Conservation (phyloP, 2,888 invertebrate genomes). For the Syrista parreyssii region DNA sequence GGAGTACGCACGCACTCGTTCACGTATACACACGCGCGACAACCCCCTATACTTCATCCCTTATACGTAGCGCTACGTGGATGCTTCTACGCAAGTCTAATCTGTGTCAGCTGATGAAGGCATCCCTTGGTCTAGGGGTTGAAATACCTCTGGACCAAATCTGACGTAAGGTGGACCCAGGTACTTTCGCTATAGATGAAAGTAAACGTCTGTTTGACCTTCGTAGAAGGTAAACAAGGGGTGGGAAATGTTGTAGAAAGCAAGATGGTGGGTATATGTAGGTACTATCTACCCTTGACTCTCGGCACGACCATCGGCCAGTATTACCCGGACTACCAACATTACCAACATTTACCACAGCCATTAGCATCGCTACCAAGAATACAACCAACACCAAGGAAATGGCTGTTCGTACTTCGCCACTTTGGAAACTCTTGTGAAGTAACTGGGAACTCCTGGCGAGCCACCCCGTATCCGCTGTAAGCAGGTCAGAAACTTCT, state of each 20-base stretch:
- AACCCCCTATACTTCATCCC: slow-evolving; percentile 15
- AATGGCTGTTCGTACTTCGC: slow-evolving; percentile 46
- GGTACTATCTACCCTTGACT: not conserved
- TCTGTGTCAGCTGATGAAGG: slow-evolving; percentile 37
- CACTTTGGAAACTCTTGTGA: slow-evolving; percentile 60
- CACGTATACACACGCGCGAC: not conserved
- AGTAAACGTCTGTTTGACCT: slow-evolving; percentile 38
- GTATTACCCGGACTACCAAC: not conserved
- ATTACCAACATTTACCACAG: not conserved
- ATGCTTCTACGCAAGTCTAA: slow-evolving; percentile 23
- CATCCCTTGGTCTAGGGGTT: slow-evolving; percentile 39
- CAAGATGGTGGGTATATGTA: slow-evolving; percentile 16
- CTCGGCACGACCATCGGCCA: not conserved
- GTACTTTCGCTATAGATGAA: slow-evolving; percentile 44
- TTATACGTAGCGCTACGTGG: slow-evolving; percentile 17
- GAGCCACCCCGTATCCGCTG: slow-evolving; percentile 34
- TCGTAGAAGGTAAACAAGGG: slow-evolving; percentile 47
- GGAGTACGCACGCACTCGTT: slow-evolving; percentile 3
- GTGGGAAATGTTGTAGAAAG: slow-evolving; percentile 24
- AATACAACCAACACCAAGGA: not conserved
- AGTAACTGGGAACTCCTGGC: slow-evolving; percentile 56
- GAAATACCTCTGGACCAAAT: slow-evolving; percentile 6
- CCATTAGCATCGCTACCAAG: not conserved
- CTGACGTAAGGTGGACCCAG: not conserved
- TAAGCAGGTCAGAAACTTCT: slow-evolving; percentile 66